A percentile compares a stretch with the other conserved stretches of the same genome.
These are phyloP conservation scores for Rhagoletis zephyria DNA, from an alignment of 1,140 invertebrate genomes.

Conservation along the genomic window DNA sequence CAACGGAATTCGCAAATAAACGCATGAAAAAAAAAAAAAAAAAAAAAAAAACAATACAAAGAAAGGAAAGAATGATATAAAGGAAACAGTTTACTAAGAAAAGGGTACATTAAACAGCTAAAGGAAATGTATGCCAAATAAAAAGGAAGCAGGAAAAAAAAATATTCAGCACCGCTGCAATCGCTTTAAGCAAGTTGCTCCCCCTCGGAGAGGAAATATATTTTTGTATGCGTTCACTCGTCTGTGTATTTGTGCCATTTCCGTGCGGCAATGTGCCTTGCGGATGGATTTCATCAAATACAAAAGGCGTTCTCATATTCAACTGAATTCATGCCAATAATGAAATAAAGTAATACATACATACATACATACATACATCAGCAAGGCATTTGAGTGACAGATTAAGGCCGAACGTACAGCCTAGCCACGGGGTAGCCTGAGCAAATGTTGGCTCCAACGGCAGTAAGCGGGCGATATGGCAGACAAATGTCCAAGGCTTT, in stretches of 20 bases:
- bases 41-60: not conserved
- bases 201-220: not conserved
- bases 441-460: not conserved
- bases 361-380: not conserved
- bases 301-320: not conserved
- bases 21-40: not conserved
- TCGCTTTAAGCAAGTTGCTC: not conserved
- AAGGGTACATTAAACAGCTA: not conserved
- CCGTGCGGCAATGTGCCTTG: not conserved
- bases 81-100: not conserved
- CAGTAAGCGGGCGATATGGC: not conserved
- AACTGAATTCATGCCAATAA: constrained; percentile 22
- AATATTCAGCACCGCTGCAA: not conserved
- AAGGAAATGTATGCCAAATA: not conserved
- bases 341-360: constrained; percentile 24
- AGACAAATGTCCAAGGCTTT: not conserved
- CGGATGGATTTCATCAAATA: constrained; percentile 36
- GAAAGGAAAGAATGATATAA: not conserved
- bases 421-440: not conserved
- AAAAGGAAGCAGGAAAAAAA: not conserved
- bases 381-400: constrained; percentile 18
- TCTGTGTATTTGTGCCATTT: not conserved
- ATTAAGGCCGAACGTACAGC: not conserved
- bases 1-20: not conserved
- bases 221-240: not conserved